Conservation (phyloP, 2,797 vertebrate species). For the Phoxinus dragarum region DNA sequence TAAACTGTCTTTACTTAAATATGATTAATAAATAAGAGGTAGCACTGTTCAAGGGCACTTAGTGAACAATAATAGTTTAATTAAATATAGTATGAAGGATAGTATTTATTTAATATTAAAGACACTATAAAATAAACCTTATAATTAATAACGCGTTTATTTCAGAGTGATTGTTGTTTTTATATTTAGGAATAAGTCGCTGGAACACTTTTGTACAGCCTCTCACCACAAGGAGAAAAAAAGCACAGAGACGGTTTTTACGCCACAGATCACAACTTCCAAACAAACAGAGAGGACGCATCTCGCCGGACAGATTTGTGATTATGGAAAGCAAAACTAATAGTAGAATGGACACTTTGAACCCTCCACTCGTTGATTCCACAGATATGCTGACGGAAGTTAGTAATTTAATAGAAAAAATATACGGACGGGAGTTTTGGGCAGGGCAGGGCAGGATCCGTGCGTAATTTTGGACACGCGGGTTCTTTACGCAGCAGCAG, state of each 20-base stretch:
- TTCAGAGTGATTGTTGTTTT: background rate
- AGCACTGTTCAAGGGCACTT: background rate
- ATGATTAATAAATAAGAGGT: background rate
- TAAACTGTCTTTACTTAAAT: background rate
- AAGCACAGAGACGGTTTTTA: slow-evolving; percentile 52
- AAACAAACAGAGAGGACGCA: slow-evolving; percentile 47
- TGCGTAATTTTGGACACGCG: slow-evolving; percentile 70
- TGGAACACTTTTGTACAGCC: slow-evolving; percentile 44
- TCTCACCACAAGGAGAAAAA: slow-evolving; percentile 64
- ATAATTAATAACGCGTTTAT: background rate
- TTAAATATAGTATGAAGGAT: background rate
- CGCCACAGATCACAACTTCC: slow-evolving; percentile 42
- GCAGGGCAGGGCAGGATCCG: slow-evolving; percentile 34
- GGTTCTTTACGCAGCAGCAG: slow-evolving; percentile 58
- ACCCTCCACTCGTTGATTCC: slow-evolving; percentile 59
- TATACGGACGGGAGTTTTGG: slow-evolving; percentile 57
- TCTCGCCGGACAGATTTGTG: background rate
- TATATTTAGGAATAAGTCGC: background rate
- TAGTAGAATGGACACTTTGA: slow-evolving; percentile 62
- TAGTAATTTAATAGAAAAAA: slow-evolving; percentile 59
- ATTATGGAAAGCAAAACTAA: background rate
- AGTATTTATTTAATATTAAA: background rate
- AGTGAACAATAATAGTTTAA: background rate
- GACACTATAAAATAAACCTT: no score
- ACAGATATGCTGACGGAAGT: slow-evolving; percentile 56